These are phyloP conservation scores for Spisula solida DNA, from an alignment of 2,888 invertebrate genomes.

Conservation along the genomic window DNA sequence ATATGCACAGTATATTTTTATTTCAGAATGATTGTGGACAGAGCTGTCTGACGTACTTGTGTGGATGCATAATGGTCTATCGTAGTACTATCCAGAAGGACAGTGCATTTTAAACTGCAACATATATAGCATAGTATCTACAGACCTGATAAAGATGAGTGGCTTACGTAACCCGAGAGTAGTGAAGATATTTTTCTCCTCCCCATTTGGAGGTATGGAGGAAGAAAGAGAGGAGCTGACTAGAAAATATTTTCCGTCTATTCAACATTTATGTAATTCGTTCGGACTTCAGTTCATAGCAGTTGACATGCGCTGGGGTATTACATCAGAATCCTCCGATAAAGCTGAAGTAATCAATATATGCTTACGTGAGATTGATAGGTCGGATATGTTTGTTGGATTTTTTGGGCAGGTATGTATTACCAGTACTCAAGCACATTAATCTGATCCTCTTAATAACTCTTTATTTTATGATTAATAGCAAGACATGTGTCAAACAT, in stretches of 20 bases:
- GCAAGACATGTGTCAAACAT: no score
- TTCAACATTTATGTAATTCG: slow-evolving; percentile 82
- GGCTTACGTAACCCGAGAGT: slow-evolving; percentile 79
- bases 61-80: no score
- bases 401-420: slow-evolving; percentile 85
- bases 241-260: slow-evolving; percentile 83
- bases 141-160: slow-evolving; percentile 42
- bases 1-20: no score
- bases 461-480: no score
- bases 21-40: no score
- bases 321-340: slow-evolving; percentile 84
- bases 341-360: slow-evolving; percentile 85
- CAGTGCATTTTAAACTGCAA: no score
- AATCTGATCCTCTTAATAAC: background rate
- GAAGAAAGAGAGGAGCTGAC: slow-evolving; percentile 86
- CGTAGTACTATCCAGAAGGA: no score
- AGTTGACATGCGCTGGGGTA: slow-evolving; percentile 87
- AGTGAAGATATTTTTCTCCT: slow-evolving; percentile 85
- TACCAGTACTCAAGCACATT: background rate
- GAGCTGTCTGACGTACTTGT: no score
- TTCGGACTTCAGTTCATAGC: slow-evolving; percentile 85
- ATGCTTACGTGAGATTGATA: slow-evolving; percentile 84
- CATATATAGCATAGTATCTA: no score
- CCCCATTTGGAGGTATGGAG: slow-evolving; percentile 87
- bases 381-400: slow-evolving; percentile 86